Evolutionary conservation across 2,888 invertebrate species (phyloP).

Genomic region (Thymelicus acteon): DNA sequence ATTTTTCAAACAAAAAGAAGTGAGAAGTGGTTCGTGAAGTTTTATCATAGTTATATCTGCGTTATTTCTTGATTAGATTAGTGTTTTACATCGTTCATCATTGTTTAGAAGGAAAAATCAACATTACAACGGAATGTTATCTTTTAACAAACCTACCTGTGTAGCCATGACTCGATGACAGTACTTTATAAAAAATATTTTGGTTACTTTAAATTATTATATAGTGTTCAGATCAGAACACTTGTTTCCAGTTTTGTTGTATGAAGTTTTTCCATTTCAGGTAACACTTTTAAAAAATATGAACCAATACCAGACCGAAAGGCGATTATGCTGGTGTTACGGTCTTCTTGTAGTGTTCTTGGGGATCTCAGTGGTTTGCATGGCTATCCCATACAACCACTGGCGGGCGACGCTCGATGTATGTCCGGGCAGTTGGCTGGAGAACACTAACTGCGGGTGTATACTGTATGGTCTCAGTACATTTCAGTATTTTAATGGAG

Average conservation of each 20-base stretch:
- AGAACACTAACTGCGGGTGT: constrained; percentile 88
- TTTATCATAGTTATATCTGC: no score
- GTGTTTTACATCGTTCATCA: background rate
- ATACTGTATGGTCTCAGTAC: constrained; percentile 87
- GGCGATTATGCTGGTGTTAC: constrained; percentile 69
- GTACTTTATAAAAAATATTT: no score
- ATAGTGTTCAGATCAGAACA: no score
- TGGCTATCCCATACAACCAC: constrained; percentile 87
- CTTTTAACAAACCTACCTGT: background rate
- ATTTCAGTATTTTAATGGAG: constrained; percentile 86
- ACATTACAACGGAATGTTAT: background rate
- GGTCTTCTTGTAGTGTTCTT: constrained; percentile 61
- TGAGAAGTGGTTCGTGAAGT: no score
- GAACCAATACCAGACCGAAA: constrained; percentile 76
- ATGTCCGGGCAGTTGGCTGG: constrained; percentile 82
- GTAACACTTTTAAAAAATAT: constrained; percentile 46
- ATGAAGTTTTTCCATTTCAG: background rate
- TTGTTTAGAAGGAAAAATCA: background rate
- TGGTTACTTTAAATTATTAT: no score
- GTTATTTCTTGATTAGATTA: background rate
- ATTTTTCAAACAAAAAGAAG: no score
- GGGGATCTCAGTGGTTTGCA: constrained; percentile 71
- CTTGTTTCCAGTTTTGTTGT: no score
- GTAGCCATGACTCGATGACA: background rate
- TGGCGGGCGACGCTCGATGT: constrained; percentile 88